Evolutionary conservation across 1,140 invertebrate genomes (phyloP).

Genomic region (Maconellicoccus hirsutus): DNA sequence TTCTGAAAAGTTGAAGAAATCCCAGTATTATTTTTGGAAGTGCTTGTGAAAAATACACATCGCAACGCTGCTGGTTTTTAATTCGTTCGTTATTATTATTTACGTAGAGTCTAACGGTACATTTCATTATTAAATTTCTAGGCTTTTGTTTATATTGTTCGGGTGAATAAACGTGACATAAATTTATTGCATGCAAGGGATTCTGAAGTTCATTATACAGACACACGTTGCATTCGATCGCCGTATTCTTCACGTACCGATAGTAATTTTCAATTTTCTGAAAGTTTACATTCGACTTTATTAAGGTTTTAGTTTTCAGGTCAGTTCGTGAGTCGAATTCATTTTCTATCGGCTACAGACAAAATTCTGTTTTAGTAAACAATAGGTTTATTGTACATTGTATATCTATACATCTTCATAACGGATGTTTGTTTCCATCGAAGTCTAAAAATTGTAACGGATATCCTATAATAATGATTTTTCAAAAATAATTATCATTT

Average conservation of each 20-base stretch:
- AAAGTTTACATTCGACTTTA: conserved; percentile 22
- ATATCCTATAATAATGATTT: neutral
- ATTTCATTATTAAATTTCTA: conserved; percentile 21
- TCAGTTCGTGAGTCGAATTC: conserved; percentile 18
- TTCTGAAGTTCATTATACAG: conserved; percentile 5
- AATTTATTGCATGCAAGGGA: conserved; percentile 17
- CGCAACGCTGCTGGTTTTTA: neutral
- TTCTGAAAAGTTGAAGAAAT: no score
- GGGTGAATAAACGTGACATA: conserved; percentile 13
- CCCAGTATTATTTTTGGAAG: neutral
- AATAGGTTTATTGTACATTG: no score
- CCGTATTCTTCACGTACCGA: conserved; percentile 10
- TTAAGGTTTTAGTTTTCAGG: conserved; percentile 19
- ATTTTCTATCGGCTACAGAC: neutral
- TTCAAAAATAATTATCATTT: no score
- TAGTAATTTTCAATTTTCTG: conserved; percentile 20
- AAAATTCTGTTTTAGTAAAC: neutral
- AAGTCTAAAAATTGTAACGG: neutral
- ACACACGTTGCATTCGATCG: conserved; percentile 13
- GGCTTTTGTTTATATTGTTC: conserved; percentile 17
- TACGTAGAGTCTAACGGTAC: conserved; percentile 11
- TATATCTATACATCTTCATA: neutral
- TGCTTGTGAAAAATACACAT: neutral
- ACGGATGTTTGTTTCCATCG: neutral
- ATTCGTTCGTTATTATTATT: conserved; percentile 10